These are phyloP conservation scores for Axis porcinus DNA, from an alignment of 2,113 vertebrate species.

Conservation along the genomic window DNA sequence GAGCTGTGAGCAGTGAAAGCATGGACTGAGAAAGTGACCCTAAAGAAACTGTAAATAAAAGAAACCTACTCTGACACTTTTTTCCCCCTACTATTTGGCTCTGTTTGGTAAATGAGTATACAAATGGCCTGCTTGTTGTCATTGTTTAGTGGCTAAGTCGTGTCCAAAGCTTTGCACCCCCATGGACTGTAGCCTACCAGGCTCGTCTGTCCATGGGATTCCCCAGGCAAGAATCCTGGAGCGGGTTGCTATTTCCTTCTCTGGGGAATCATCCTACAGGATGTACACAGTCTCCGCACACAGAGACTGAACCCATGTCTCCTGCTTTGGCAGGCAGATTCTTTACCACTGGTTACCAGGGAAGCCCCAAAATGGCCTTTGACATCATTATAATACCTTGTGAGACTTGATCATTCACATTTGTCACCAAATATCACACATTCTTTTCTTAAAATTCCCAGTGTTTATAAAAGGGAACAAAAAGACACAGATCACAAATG, in stretches of 20 bases:
- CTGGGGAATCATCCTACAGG: not conserved
- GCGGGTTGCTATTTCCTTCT: not conserved
- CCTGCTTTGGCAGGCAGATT: not conserved
- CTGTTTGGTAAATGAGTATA: slow-evolving; percentile 78
- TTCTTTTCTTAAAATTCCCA: slow-evolving; percentile 41
- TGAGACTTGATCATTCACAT: slow-evolving; percentile 79
- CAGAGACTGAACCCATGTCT: not conserved
- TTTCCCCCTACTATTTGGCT: slow-evolving; percentile 75
- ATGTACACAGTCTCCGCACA: not conserved
- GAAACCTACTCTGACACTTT: slow-evolving; percentile 68
- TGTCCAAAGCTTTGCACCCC: not conserved
- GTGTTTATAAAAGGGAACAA: not conserved
- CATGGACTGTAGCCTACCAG: not conserved
- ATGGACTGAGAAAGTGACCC: not conserved
- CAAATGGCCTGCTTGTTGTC: slow-evolving; percentile 46
- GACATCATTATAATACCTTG: slow-evolving; percentile 77
- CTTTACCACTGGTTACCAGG: not conserved
- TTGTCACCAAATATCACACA: slow-evolving; percentile 70
- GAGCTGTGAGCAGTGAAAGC: not conserved
- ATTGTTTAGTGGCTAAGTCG: not conserved
- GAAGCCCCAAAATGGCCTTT: not conserved
- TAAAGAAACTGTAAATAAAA: slow-evolving; percentile 74
- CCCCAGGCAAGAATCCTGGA: not conserved
- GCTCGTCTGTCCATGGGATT: not conserved
- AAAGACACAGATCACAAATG: slow-evolving; percentile 17